These are phyloP conservation scores for Mimumesa dahlbomi DNA, from an alignment of 2,888 invertebrate genomes.

Conservation along the genomic window DNA sequence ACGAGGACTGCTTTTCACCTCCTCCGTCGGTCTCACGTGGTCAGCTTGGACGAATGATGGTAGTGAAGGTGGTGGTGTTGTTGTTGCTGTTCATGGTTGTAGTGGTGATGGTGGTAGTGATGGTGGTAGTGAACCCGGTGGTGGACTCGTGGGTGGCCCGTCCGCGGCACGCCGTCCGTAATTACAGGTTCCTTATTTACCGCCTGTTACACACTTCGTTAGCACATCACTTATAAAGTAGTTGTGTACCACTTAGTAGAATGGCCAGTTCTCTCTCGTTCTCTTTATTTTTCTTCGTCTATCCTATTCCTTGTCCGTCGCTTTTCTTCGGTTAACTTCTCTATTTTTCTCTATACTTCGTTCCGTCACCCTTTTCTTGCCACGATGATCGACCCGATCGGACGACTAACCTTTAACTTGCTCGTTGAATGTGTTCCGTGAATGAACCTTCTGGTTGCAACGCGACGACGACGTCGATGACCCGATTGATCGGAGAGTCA, in stretches of 20 bases:
- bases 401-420: conserved; percentile 3
- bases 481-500: too few relatives aligned
- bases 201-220: conserved; percentile 80
- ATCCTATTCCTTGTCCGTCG: conserved; percentile 4
- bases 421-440: neutral
- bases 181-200: conserved; percentile 80
- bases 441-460: too few relatives aligned
- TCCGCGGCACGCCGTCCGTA: conserved; percentile 73
- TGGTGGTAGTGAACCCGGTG: conserved; percentile 15
- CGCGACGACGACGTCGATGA: too few relatives aligned
- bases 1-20: conserved; percentile 34
- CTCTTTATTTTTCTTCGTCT: conserved; percentile 2
- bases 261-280: conserved; percentile 37
- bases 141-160: conserved; percentile 73
- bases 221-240: conserved; percentile 78
- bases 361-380: too few relatives aligned
- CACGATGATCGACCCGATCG: too few relatives aligned
- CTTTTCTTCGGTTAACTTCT: neutral
- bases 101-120: neutral
- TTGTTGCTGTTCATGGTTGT: neutral
- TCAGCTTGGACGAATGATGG: conserved; percentile 2
- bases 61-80: neutral
- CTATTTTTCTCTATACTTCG: too few relatives aligned
- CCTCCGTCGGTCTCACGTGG: conserved; percentile 34
- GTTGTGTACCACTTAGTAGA: conserved; percentile 66